phyloP scores from a whole-genome alignment of 2,113 vertebrate genomes.

The Nibea albiflora region DNA sequence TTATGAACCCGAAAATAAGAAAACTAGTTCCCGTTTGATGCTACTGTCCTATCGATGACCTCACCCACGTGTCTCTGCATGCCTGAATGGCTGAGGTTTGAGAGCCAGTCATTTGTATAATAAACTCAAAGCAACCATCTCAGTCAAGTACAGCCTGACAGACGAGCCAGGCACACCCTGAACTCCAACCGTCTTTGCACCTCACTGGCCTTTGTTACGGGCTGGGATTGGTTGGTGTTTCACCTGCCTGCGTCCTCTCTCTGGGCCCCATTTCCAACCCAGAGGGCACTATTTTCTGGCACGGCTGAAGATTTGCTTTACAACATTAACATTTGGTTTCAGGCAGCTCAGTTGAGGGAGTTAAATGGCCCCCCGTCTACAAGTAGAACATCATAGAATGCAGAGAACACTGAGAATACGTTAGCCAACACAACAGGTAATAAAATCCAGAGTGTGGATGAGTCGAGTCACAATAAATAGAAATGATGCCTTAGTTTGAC shows the following conservation, averaged over 20 bases:
- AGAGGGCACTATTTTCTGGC: constrained; percentile 36
- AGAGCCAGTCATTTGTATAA: constrained; percentile 49
- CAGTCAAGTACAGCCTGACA: constrained; percentile 63
- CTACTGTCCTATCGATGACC: constrained; percentile 19
- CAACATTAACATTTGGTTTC: constrained; percentile 18
- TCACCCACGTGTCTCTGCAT: constrained; percentile 45
- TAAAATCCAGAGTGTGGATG: neutral
- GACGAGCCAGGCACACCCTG: constrained; percentile 70
- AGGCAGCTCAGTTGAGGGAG: neutral
- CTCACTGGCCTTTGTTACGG: constrained; percentile 58
- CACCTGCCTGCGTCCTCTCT: constrained; percentile 43
- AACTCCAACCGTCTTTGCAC: constrained; percentile 69
- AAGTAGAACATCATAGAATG: neutral
- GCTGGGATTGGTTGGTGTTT: constrained; percentile 30
- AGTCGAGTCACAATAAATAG: neutral
- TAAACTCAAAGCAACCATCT: constrained; percentile 52
- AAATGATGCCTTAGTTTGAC: neutral
- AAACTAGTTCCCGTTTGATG: neutral
- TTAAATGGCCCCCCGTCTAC: constrained; percentile 8
- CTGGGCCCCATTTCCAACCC: constrained; percentile 36
- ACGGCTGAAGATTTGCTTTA: constrained; percentile 22
- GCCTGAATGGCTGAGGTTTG: constrained; percentile 39
- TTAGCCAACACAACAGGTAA: neutral
- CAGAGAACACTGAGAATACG: neutral
- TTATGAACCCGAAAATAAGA: neutral